phyloP scores from a whole-genome alignment of 2,888 invertebrate species.

The Cephus spinipes region DNA sequence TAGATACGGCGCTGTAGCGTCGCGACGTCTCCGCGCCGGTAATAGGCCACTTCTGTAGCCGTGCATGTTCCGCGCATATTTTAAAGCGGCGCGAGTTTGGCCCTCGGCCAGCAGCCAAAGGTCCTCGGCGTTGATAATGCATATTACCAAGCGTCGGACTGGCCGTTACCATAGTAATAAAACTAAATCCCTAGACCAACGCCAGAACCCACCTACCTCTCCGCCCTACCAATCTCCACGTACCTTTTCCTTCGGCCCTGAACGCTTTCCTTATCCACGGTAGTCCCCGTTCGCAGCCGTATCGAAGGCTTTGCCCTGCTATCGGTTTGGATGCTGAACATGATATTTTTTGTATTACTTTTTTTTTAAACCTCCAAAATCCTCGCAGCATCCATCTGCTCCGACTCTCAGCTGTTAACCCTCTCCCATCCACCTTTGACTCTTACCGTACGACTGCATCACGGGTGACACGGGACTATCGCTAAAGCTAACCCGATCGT shows the following conservation, averaged over 20 bases:
- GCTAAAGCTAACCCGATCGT: conserved; percentile 31
- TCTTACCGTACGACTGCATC: conserved; percentile 18
- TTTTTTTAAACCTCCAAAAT: not conserved
- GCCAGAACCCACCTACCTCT: not conserved
- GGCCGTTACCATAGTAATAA: conserved; percentile 36
- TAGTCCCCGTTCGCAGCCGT: not conserved
- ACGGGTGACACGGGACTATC: conserved; percentile 22
- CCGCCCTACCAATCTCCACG: not conserved
- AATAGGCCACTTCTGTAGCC: conserved; percentile 28
- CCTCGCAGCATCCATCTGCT: not conserved
- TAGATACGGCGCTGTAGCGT: not conserved
- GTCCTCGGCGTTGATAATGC: conserved; percentile 42
- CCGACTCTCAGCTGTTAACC: conserved; percentile 12
- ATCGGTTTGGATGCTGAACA: not conserved
- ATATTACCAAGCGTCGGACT: conserved; percentile 35
- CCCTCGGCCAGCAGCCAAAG: conserved; percentile 33
- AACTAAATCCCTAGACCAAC: conserved; percentile 32
- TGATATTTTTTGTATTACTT: conserved; percentile 29
- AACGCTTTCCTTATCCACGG: not conserved
- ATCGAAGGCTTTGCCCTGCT: not conserved
- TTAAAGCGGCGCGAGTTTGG: conserved; percentile 35
- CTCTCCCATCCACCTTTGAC: not conserved
- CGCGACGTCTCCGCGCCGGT: conserved; percentile 16
- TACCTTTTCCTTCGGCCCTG: not conserved
- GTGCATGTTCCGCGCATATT: conserved; percentile 39